Percentiles rank a stretch among this genome's conserved stretches.
Conservation (phyloP, 2,797 vertebrate genomes). For the Brachymystax lenok region DNA sequence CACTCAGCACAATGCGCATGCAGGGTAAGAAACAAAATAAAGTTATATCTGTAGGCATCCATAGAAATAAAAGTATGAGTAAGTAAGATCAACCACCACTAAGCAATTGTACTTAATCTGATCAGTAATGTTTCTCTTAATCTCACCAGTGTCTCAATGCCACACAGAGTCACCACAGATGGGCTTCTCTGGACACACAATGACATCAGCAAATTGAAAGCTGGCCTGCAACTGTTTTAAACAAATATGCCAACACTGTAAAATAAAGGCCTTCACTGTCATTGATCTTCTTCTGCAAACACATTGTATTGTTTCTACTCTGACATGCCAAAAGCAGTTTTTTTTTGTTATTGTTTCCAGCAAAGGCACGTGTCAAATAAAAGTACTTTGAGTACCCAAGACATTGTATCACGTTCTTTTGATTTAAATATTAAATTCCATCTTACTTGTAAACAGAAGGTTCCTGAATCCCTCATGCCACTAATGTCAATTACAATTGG, state of each 20-base stretch:
- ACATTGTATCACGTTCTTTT: conserved; percentile 1
- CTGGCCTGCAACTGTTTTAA: conserved; percentile 78
- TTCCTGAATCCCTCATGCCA: too few relatives aligned
- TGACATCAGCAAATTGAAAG: conserved; percentile 74
- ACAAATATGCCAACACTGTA: neutral
- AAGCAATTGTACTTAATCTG: neutral
- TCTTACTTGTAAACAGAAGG: too few relatives aligned
- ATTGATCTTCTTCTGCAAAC: neutral
- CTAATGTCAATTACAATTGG: too few relatives aligned
- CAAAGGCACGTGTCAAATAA: neutral
- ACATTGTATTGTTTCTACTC: too few relatives aligned
- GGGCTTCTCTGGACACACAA: conserved; percentile 72
- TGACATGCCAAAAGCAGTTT: too few relatives aligned
- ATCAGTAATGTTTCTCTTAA: conserved; percentile 4
- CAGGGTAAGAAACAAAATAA: conserved; percentile 59
- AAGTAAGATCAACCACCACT: neutral
- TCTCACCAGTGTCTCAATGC: conserved; percentile 38
- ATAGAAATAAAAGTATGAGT: neutral
- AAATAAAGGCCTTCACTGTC: neutral
- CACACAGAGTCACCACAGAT: conserved; percentile 53
- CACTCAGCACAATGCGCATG: conserved; percentile 40
- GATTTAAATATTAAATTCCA: neutral
- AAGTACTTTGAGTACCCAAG: neutral
- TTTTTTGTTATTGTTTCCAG: too few relatives aligned
- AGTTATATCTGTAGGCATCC: neutral